These are phyloP conservation scores for Pungitius pungitius DNA, from an alignment of 2,113 vertebrate genomes.

Conservation along the genomic window DNA sequence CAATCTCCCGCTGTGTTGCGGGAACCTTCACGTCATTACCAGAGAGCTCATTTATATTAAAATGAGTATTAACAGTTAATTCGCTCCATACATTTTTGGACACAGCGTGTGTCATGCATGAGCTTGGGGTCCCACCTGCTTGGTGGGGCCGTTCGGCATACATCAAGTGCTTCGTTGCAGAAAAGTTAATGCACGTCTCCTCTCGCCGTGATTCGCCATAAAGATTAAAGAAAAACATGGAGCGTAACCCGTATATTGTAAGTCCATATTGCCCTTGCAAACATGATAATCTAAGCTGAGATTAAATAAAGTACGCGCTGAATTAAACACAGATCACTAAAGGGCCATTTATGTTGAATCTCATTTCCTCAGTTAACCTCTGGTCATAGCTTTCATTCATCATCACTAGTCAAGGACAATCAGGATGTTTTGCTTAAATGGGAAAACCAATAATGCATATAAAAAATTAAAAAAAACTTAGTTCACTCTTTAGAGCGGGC, in stretches of 20 bases:
- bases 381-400: conserved; percentile 53
- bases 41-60: conserved; percentile 83
- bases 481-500: too few relatives aligned
- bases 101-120: conserved; percentile 69
- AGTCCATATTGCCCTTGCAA: conserved; percentile 53
- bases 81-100: conserved; percentile 79
- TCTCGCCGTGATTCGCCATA: conserved; percentile 69
- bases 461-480: too few relatives aligned
- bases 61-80: conserved; percentile 81
- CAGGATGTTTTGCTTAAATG: conserved; percentile 12
- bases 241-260: conserved; percentile 59
- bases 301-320: conserved; percentile 48
- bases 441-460: conserved; percentile 40
- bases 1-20: conserved; percentile 69
- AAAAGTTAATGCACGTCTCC: conserved; percentile 72
- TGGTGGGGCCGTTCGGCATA: conserved; percentile 49
- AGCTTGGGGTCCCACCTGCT: conserved; percentile 63
- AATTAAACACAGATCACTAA: conserved; percentile 57
- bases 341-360: conserved; percentile 54
- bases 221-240: conserved; percentile 71
- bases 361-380: conserved; percentile 51
- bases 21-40: conserved; percentile 77
- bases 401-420: conserved; percentile 41
- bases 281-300: conserved; percentile 54
- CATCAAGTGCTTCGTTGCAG: conserved; percentile 73